Conservation (phyloP, 2,888 invertebrate genomes). For the Mesorhabditis belari region DNA sequence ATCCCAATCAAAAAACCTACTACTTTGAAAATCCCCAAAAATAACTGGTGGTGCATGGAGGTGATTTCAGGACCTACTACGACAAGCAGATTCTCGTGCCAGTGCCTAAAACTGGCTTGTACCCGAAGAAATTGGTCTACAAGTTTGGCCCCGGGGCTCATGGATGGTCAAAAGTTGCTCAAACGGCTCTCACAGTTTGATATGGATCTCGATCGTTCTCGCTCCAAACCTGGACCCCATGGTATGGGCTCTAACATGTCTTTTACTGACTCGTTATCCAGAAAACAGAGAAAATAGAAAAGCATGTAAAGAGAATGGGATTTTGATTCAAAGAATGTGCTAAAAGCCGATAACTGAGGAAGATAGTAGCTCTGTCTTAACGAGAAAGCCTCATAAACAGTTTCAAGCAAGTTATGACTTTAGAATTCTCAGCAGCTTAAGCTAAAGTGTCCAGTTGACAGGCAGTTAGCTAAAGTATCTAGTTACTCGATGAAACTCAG, state of each 20-base stretch:
- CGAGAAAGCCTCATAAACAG: too few species aligned
- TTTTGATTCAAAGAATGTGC: too few species aligned
- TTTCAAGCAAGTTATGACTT: too few species aligned
- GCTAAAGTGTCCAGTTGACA: too few species aligned
- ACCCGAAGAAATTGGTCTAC: conserved; percentile 55
- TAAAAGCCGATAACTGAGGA: too few species aligned
- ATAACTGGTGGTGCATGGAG: not conserved
- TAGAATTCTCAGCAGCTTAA: too few species aligned
- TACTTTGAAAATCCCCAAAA: not conserved
- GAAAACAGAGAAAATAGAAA: too few species aligned
- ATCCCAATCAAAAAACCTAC: not conserved
- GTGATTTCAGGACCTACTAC: conserved; percentile 56
- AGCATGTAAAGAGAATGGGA: too few species aligned
- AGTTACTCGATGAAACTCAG: too few species aligned
- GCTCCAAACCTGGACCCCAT: not conserved
- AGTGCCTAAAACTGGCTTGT: conserved; percentile 55
- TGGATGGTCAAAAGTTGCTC: conserved; percentile 50
- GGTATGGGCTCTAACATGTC: not conserved
- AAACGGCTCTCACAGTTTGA: not conserved
- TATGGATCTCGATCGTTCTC: not conserved
- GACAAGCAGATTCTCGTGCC: conserved; percentile 54
- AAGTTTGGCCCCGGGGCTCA: conserved; percentile 55
- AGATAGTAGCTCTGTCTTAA: too few species aligned
- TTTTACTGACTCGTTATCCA: not conserved
- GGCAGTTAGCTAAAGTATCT: too few species aligned